phyloP scores from a whole-genome alignment of 1,140 invertebrate genomes.

The Carcinoscorpius rotundicauda region DNA sequence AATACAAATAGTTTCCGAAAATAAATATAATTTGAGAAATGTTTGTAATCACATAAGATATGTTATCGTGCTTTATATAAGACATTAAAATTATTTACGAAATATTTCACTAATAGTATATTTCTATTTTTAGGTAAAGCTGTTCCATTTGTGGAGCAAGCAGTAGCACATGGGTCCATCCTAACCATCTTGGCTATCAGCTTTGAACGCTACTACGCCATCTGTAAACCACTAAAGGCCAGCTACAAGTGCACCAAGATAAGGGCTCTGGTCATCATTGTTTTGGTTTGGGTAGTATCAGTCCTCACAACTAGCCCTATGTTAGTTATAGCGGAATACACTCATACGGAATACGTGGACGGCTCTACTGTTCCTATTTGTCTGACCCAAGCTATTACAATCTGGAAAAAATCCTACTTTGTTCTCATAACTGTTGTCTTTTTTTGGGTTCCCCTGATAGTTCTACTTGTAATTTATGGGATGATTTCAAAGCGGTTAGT shows the following conservation, averaged over 20 bases:
- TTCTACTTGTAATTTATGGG: constrained; percentile 63
- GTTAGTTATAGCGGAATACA: constrained; percentile 20
- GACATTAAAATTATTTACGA: too few relatives aligned
- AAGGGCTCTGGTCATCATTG: constrained; percentile 63
- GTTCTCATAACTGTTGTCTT: constrained; percentile 61
- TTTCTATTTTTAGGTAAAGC: constrained; percentile 37
- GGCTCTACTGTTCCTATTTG: constrained; percentile 47
- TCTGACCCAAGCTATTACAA: constrained; percentile 51
- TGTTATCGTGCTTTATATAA: too few relatives aligned
- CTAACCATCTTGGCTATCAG: constrained; percentile 73
- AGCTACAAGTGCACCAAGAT: constrained; percentile 80
- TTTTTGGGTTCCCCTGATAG: constrained; percentile 64
- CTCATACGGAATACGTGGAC: constrained; percentile 38
- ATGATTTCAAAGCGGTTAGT: constrained; percentile 70
- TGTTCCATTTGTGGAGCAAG: constrained; percentile 81
- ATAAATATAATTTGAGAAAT: too few relatives aligned
- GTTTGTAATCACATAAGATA: too few relatives aligned
- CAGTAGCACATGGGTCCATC: constrained; percentile 84
- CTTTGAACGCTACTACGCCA: constrained; percentile 65
- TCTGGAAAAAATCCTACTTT: constrained; percentile 63
- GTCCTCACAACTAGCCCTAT: constrained; percentile 54
- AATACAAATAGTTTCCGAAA: too few relatives aligned
- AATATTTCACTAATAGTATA: background rate
- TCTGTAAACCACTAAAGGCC: constrained; percentile 75
- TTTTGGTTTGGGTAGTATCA: constrained; percentile 68